Base-by-base conservation (phyloP, 2,797 vertebrate genomes). In the Danionella dracula region DNA sequence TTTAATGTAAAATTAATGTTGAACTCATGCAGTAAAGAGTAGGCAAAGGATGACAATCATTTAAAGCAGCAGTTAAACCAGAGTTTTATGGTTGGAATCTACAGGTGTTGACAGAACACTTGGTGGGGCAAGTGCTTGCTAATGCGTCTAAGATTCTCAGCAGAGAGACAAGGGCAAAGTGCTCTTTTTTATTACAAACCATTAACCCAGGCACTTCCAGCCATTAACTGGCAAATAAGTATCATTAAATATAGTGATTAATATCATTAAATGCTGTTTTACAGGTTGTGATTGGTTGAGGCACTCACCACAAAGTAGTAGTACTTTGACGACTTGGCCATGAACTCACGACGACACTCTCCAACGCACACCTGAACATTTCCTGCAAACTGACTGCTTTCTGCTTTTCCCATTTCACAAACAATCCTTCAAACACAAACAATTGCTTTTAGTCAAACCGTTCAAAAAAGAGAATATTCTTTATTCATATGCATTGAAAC, bases 251-350 rank as follows among this genome's bases (percentile, higher is more conserved):
- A 45, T 23, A 9, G n/a, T n/a, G n/a, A n/a, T n/a, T n/a, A n/a
- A n/a, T n/a, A n/a, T n/a, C n/a, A n/a, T n/a, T n/a, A n/a, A n/a
- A n/a, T n/a, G 6, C 23, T 27, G 23, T 48, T 51, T 68, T 41
- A 51, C 4, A 15, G 46, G 35, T 4, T 11, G 15, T 63, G 46
- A 63, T 63, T 66, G 56, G 42, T 27, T 8, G 15, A 45, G 34
- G 45, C 9, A 86, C 95, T 93, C 83, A 99, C 97, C 94, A 97
- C 96, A 82, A 99, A 99, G 75, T 95, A 98, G 78, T 99, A 99
- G 64, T 94, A 93, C 79, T 95, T 93, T 1, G 93, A 93, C 17
- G 94, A 95, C 50, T 89, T 92, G 67, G 95, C 95, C 91, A 90
- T 94, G 81, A 96, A 99, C 66, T 97, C 92, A 0, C 91, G 86